Base-by-base conservation (phyloP, 2,888 invertebrate species). In the Latrodectus elegans region DNA sequence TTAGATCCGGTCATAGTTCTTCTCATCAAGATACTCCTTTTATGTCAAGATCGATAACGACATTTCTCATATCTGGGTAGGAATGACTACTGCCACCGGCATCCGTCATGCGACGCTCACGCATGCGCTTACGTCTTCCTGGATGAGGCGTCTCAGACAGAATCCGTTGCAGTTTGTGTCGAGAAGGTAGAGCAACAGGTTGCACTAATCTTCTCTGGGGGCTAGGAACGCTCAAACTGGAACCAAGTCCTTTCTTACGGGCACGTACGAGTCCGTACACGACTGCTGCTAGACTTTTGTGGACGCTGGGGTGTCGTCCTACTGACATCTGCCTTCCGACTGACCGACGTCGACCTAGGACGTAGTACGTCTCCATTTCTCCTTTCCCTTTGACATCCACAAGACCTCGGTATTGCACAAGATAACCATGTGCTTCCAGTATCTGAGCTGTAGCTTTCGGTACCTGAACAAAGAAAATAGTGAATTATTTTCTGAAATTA, bases 351-450 rank as follows among this genome's bases (percentile, higher is more conserved):
- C 90, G 88, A 22, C 95, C 95, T 76, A 94, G 92, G 79, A 98
- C 96, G 93, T 96, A 97, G 93, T 95, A 97, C n/a, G 98, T 98
- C 92, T 97, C 96, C 98, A 98, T 98, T 90, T 95, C 95, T 0
- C 98, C 98, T 92, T 98, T 98, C 88, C 98, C 98, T 92, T 98
- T 98, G 52, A 98, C 98, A 88, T 95, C 95, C 84, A 98, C 95
- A 83, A 95, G 93, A 0, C 98, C 98, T n/a, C 98, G 94, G 91
- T 95, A 93, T 90, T 95, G 94, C 65, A 96, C 93, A 89, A 94
- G 94, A 92, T 95, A 97, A 3, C 96, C 96, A 88, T 95, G 93
- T 1, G 94, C 94, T 90, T 95, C 95, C 89, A 97, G 92, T 89
- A 96, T 94, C 97, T 97, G 92, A 22, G 90, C 89, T 3, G 90